These are phyloP conservation scores for Conops quadrifasciatus DNA, from an alignment of 2,888 invertebrate genomes.

Conservation along the genomic window DNA sequence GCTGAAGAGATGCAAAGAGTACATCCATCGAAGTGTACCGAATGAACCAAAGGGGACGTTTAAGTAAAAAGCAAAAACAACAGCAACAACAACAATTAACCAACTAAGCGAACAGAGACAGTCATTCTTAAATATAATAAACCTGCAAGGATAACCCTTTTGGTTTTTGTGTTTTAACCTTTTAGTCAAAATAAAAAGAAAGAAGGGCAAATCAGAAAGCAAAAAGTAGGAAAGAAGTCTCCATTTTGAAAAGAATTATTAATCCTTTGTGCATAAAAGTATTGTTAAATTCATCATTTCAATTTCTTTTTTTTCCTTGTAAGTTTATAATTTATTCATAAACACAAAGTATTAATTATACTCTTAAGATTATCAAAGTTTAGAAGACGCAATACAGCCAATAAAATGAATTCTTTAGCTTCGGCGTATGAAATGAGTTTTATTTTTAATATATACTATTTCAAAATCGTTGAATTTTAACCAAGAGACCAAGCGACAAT, in stretches of 20 bases:
- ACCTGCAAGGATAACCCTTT: constrained; percentile 31
- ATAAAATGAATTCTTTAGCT: too few species aligned
- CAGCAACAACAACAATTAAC: constrained; percentile 43
- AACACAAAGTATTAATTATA: constrained; percentile 1
- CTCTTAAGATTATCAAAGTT: not conserved
- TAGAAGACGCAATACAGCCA: not conserved
- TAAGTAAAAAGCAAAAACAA: constrained; percentile 9
- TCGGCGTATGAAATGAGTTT: too few species aligned
- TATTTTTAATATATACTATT: too few species aligned
- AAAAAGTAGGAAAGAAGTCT: not conserved
- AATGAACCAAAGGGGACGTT: not conserved
- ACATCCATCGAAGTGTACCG: not conserved
- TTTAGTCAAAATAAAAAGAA: not conserved
- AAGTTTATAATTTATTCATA: constrained; percentile 2
- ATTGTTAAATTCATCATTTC: not conserved
- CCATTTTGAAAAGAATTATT: not conserved
- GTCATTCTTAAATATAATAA: constrained; percentile 34
- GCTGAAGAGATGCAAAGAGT: not conserved
- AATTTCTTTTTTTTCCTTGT: not conserved
- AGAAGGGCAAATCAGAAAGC: not conserved
- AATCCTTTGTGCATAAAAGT: constrained; percentile 2
- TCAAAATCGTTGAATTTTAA: too few species aligned
- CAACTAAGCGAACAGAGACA: constrained; percentile 45
- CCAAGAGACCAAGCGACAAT: too few species aligned
- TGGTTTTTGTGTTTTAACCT: not conserved